Evolutionary conservation across 2,797 vertebrate species (phyloP), one percentile per base, ranked within the genome.

Genomic region (Jordanella pulchra): DNA sequence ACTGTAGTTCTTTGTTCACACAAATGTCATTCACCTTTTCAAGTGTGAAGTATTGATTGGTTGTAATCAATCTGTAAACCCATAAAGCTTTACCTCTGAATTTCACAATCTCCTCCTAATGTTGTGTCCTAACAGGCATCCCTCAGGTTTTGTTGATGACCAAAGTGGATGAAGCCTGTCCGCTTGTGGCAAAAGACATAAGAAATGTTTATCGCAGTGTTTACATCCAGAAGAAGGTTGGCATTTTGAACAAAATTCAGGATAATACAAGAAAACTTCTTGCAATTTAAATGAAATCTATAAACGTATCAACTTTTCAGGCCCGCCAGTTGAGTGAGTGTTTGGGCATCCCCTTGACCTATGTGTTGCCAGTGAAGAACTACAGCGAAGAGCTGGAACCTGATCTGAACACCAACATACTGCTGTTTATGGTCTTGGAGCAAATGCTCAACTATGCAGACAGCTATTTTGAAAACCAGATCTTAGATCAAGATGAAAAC

Each of bases 321-420:
- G 89, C 93, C 39, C 77, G 77, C 47, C 85, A 95, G 84, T 70
- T 93, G 83, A 93, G 87, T 45, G 75, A 82, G 67, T 79, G 56
- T 65, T 86, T 95, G 82, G 93, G 94, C 32, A 91, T 95, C 80
- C 92, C 93, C 39, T 69, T 94, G 85, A 86, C 79, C 79, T 91
- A 87, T 61, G 87, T 95, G 68, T 53, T 95, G 44, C 94, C 94
- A 11, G 90, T 95, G 86, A 94, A 94, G 88, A 95, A 93, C 88
- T 95, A 94, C 84, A 90, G 85, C 30, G 83, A 86, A 39, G 93
- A 91, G 77, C 72, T 95, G 84, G 90, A 93, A 30, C 86, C 94
- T 82, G 89, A 91, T 51, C 65, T 71, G 44, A 67, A 91, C 71
- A 80, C 83, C 47, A 93, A 95, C 86, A 88, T 93, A 32, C 84